Percentiles rank a stretch among this genome's conserved stretches.
These are phyloP conservation scores for Choristoneura rosaceana DNA, from an alignment of 2,888 invertebrate species.

Conservation along the genomic window DNA sequence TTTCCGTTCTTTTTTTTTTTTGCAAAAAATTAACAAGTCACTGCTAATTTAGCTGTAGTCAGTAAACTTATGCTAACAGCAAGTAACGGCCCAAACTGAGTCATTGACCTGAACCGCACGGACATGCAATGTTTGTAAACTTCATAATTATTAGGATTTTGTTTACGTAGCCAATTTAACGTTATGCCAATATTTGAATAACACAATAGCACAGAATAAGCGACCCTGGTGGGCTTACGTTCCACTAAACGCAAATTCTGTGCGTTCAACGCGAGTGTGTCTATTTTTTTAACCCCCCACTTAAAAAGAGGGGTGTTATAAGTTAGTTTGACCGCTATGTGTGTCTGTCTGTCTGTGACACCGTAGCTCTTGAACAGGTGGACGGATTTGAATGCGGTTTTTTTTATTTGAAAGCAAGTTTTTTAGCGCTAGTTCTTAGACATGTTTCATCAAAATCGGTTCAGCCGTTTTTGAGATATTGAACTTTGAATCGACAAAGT, in stretches of 20 bases:
- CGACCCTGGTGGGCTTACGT: not conserved
- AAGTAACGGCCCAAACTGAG: slow-evolving; percentile 32
- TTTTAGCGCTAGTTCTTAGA: too few species aligned
- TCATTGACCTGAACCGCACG: slow-evolving; percentile 18
- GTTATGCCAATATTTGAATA: slow-evolving; percentile 3
- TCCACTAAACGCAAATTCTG: not conserved
- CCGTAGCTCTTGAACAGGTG: too few species aligned
- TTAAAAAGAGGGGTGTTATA: too few species aligned
- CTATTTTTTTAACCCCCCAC: too few species aligned
- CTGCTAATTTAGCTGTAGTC: slow-evolving; percentile 19
- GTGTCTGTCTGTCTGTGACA: too few species aligned
- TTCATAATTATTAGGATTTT: slow-evolving; percentile 5
- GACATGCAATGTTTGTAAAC: slow-evolving; percentile 24
- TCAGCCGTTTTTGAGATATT: too few species aligned
- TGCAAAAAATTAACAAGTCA: not conserved
- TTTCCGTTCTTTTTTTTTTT: not conserved
- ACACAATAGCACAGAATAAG: not conserved
- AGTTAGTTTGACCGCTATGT: too few species aligned
- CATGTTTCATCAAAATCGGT: too few species aligned
- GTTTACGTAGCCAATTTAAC: slow-evolving; percentile 11
- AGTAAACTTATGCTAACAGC: slow-evolving; percentile 33
- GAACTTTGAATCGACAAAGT: too few species aligned
- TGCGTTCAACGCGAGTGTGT: too few species aligned
- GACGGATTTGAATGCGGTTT: too few species aligned
- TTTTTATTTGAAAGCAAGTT: too few species aligned